These are phyloP conservation scores for Ladona fulva DNA, from an alignment of 1,140 invertebrate species.

Conservation along the genomic window DNA sequence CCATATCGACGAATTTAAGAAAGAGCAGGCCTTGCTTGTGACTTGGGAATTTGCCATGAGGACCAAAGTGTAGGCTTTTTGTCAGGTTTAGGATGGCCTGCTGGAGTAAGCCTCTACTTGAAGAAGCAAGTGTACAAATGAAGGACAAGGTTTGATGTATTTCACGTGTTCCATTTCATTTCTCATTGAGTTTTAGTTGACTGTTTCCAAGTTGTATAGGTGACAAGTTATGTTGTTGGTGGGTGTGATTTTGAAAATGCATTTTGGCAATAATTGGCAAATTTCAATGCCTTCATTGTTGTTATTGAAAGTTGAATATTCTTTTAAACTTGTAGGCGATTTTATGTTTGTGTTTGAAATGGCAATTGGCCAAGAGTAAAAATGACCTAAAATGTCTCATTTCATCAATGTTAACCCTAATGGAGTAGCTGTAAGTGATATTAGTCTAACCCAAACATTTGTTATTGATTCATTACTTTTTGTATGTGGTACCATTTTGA, in stretches of 20 bases:
- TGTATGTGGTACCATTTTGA: conserved; percentile 5
- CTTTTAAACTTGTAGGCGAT: conserved; percentile 11
- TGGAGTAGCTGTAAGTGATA: background rate
- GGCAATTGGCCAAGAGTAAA: background rate
- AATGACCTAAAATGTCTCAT: background rate
- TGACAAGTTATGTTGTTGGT: background rate
- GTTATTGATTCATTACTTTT: background rate
- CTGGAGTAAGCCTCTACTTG: conserved; percentile 10
- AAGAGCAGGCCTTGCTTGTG: background rate
- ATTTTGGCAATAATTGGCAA: conserved; percentile 1
- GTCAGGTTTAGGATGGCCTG: background rate
- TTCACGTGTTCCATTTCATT: conserved; percentile 5
- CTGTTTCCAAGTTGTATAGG: conserved; percentile 12
- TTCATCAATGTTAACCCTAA: background rate
- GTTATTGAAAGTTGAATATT: conserved; percentile 12
- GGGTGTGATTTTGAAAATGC: background rate
- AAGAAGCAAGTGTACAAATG: conserved; percentile 12
- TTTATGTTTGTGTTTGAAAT: conserved; percentile 10
- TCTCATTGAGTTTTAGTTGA: background rate
- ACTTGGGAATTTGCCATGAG: conserved; percentile 4
- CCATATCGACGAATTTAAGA: conserved; percentile 31
- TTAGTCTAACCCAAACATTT: background rate
- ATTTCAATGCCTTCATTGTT: background rate
- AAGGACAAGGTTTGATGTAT: conserved; percentile 11
- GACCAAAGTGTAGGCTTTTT: conserved; percentile 9